Base-by-base conservation (phyloP, 1,140 invertebrate species). In the Drosophila insularis region DNA sequence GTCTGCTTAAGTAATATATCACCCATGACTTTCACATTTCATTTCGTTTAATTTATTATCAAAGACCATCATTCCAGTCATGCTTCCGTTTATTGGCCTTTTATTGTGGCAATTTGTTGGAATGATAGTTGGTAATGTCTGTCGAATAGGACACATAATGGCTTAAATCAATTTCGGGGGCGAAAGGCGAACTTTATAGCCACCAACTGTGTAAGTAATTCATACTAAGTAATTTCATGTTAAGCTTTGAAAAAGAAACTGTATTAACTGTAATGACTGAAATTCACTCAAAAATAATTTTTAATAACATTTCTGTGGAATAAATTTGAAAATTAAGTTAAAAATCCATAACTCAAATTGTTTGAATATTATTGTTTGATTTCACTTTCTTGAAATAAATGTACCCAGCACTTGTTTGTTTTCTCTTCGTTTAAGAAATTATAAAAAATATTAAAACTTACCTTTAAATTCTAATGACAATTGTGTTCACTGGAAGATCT, bases 351-450 rank as follows among this genome's bases (percentile, higher is more conserved):
- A 37, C 10, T 13, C 35, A 37, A 37, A 37, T 13, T 8, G 10
- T 35, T 35, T 35, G 10, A 35, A 11, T 4, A 37, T 13, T 37
- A 37, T 27, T 27, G 27, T 27, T 27, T 0, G 27, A 27, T 5
- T 27, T 27, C 27, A 27, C 27, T 27, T 6, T 6, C 27, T 6
- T 5, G 27, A 27, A 27, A 27, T 5, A 11, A 13, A 10, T 21
- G 17, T 50, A 50, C 17, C 17, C 43, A 50, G 43, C 74, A 81
- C 74, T 86, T 78, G 81, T 71, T 81, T 78, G 78, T 81, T 85
- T 50, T 78, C 74, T 71, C 59, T 71, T 21, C 60, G 37, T 71
- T 10, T 23, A 27, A 56, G 40, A 39, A 50, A 7, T 14, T 37
- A 13, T 13, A 19, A 19, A 50, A 67, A 19, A 1, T 6, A 2